These are phyloP conservation scores for human DNA, from an alignment of 2,113 vertebrate genomes.

Conservation along the genomic window GRCh38 chr7:8711001-8711500, in stretches of 20 bases:
- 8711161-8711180: background rate
- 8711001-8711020: constrained; percentile 30
- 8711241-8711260: background rate
- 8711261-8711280: background rate
- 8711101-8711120: constrained; percentile 39
- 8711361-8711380: constrained; percentile 8
- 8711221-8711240: background rate
- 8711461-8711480: background rate
- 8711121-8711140: constrained; percentile 32
- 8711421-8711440: background rate
- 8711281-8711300: constrained; percentile 1
- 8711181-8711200: background rate
- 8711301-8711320: background rate
- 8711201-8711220: background rate
- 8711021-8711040: background rate
- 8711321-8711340: constrained; percentile 5
- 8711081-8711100: constrained; percentile 42
- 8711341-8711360: background rate
- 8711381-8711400: background rate
- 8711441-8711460: background rate
- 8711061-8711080: constrained; percentile 44
- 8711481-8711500: background rate
- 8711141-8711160: background rate
- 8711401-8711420: background rate
- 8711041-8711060: constrained; percentile 42